Evolutionary conservation across 2,888 invertebrate genomes (phyloP).

Genomic region (Deilephila porcellus): DNA sequence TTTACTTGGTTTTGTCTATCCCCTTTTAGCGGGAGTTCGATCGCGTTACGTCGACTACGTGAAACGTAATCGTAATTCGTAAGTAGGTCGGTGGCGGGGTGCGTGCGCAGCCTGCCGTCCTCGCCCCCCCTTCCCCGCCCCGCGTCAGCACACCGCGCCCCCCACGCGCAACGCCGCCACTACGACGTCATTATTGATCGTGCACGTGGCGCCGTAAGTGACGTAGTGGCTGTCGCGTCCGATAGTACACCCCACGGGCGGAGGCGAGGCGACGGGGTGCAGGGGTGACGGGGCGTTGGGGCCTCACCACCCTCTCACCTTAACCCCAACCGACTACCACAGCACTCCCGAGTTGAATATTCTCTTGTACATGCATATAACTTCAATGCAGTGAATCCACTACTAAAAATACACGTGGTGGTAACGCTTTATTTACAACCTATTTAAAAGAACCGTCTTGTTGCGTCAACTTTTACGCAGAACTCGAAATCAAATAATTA

Average conservation of each 20-base stretch:
- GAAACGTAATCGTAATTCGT: conserved; percentile 80
- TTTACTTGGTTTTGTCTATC: conserved; percentile 39
- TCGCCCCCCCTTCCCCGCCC: background rate
- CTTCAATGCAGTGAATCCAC: conserved; percentile 5
- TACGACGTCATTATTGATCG: conserved; percentile 83
- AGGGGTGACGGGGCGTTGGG: background rate
- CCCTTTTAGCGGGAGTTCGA: conserved; percentile 64
- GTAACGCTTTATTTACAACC: background rate
- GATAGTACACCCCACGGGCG: conserved; percentile 62
- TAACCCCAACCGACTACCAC: conserved; percentile 19
- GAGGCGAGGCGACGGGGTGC: background rate
- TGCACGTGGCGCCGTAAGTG: conserved; percentile 82
- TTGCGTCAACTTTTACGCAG: background rate
- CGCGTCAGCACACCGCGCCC: conserved; percentile 22
- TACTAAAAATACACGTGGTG: background rate
- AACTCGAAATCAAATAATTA: background rate
- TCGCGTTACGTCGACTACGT: conserved; percentile 80
- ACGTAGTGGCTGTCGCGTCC: conserved; percentile 74
- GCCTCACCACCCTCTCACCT: conserved; percentile 17
- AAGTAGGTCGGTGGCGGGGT: conserved; percentile 75
- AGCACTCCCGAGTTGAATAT: conserved; percentile 29
- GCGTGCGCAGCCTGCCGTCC: conserved; percentile 70
- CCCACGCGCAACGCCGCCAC: conserved; percentile 41
- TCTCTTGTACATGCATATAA: conserved; percentile 23
- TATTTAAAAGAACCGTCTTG: background rate